Evolutionary conservation across 2,888 invertebrate species (phyloP).

Genomic region (Nyleta sp.): DNA sequence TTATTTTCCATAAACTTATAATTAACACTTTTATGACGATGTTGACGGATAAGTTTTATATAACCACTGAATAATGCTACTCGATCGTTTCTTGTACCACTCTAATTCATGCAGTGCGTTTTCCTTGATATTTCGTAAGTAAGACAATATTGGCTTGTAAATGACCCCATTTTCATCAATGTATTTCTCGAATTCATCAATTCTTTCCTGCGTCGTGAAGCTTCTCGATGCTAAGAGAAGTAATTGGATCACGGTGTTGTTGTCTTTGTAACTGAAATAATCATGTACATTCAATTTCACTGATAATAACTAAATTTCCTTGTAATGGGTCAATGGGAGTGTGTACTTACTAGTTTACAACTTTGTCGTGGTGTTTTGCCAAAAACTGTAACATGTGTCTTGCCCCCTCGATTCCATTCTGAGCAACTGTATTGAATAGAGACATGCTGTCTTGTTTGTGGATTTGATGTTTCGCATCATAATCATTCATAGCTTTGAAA

Average conservation of each 20-base stretch:
- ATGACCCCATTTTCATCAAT: no score
- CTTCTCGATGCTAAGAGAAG: constrained; percentile 26
- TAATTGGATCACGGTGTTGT: constrained; percentile 14
- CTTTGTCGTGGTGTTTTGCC: constrained; percentile 30
- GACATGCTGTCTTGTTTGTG: constrained; percentile 42
- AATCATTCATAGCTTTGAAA: constrained; percentile 37
- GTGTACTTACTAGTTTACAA: constrained; percentile 44
- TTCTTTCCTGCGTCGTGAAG: constrained; percentile 39
- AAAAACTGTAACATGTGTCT: constrained; percentile 40
- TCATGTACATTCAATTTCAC: not conserved
- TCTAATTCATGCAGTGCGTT: no score
- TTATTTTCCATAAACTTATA: no score
- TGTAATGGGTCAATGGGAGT: not conserved
- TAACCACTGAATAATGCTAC: no score
- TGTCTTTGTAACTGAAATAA: constrained; percentile 35
- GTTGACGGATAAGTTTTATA: no score
- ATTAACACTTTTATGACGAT: no score
- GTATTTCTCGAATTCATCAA: no score
- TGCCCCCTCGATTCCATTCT: constrained; percentile 24
- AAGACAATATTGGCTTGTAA: no score
- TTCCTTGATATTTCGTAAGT: no score
- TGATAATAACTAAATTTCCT: not conserved
- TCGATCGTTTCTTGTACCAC: no score
- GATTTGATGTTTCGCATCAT: constrained; percentile 52
- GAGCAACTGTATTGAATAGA: constrained; percentile 25